Percentiles rank a stretch among this genome's conserved stretches.
phyloP scores from a whole-genome alignment of 2,113 vertebrate genomes.

The Labeo catla region DNA sequence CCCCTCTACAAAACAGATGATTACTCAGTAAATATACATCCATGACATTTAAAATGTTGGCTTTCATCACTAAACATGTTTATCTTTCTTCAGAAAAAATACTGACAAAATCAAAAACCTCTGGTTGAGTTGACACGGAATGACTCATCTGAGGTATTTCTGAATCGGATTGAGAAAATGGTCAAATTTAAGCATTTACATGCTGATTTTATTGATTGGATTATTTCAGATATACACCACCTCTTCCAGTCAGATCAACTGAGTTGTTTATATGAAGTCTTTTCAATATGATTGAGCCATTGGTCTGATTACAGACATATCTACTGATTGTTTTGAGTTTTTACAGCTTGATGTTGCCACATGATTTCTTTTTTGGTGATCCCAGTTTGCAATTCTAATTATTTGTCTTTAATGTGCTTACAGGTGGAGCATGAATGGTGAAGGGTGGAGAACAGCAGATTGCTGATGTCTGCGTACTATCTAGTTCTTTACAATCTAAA shows the following conservation, averaged over 20 bases:
- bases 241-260: not conserved
- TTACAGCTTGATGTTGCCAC: not conserved
- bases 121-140: not conserved
- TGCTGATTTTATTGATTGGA: not conserved
- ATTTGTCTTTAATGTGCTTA: conserved; percentile 27
- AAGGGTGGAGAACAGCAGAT: conserved; percentile 64
- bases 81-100: not conserved
- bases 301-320: not conserved
- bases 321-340: not conserved
- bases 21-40: not conserved
- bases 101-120: not conserved
- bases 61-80: not conserved
- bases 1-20: not conserved
- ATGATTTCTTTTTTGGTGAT: not conserved
- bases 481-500: conserved; percentile 9
- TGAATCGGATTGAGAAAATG: not conserved
- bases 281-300: not conserved
- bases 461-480: conserved; percentile 60
- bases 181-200: not conserved
- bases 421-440: conserved; percentile 74
- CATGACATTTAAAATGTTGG: not conserved
- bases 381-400: conserved; percentile 25
- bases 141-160: not conserved
- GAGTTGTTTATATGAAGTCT: not conserved
- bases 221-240: too few species aligned